Conservation (phyloP, 92 coral and sea anemone species). For the Scolanthus callimorphus region DNA sequence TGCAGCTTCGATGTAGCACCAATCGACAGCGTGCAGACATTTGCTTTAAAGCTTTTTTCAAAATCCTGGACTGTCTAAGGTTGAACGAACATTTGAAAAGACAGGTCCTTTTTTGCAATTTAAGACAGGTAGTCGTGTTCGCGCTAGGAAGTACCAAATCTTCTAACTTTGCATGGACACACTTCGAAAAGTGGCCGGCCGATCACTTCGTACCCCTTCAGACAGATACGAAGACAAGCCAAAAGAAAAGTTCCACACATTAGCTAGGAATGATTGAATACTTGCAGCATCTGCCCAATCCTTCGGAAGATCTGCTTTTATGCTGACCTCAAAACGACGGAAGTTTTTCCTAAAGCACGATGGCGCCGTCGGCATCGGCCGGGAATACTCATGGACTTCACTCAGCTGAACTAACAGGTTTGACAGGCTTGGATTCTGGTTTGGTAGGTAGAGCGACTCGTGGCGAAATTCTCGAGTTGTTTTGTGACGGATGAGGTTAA, state of each 20-base stretch:
- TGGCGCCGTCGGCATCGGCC: conserved; percentile 48
- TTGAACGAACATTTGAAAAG: too few species aligned
- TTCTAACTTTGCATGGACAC: too few species aligned
- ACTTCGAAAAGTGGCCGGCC: too few species aligned
- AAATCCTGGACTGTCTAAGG: too few species aligned
- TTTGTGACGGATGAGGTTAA: conserved; percentile 80
- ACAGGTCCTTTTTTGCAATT: too few species aligned
- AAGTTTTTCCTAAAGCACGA: conserved; percentile 78
- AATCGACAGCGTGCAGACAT: too few species aligned
- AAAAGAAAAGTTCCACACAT: conserved; percentile 79
- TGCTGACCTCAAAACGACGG: conserved; percentile 67
- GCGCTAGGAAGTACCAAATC: too few species aligned
- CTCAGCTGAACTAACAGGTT: conserved; percentile 40
- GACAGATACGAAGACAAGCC: conserved; percentile 65
- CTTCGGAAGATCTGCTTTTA: conserved; percentile 57
- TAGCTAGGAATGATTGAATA: conserved; percentile 51
- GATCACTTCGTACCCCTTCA: too few species aligned
- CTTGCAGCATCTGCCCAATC: conserved; percentile 53
- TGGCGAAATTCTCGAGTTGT: conserved; percentile 48
- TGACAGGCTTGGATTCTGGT: background rate
- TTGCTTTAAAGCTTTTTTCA: too few species aligned
- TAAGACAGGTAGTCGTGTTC: too few species aligned
- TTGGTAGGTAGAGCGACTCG: too few species aligned
- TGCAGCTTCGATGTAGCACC: too few species aligned
- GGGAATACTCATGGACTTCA: conserved; percentile 84